phyloP scores from a whole-genome alignment of 30 jellyfish, hydroid and myxozoan genomes.

The Hydra vulgaris region DNA sequence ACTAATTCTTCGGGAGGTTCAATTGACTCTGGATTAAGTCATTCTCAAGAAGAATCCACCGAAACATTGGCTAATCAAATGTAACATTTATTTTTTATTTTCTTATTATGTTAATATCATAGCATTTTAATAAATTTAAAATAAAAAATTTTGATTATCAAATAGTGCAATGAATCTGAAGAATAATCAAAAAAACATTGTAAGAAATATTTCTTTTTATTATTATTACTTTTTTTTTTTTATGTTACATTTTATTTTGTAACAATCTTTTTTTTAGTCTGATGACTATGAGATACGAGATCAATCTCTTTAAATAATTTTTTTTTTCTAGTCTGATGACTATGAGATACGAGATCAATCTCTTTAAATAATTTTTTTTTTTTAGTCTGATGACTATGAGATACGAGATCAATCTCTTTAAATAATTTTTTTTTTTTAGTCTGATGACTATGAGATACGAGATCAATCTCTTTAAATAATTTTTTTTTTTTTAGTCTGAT shows the following conservation, averaged over 20 bases:
- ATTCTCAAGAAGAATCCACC: conserved; percentile 59
- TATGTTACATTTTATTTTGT: background rate
- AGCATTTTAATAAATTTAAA: too few relatives aligned
- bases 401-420: conserved; percentile 46
- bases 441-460: conserved; percentile 70
- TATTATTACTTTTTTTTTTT: conserved; percentile 1
- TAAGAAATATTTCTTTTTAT: background rate
- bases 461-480: too few relatives aligned
- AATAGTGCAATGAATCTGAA: background rate
- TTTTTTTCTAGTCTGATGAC: conserved; percentile 51
- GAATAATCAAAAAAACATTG: background rate
- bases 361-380: too few relatives aligned
- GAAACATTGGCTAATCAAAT: conserved; percentile 42
- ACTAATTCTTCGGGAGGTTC: background rate
- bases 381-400: conserved; percentile 77
- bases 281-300: conserved; percentile 56
- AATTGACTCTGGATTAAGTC: conserved; percentile 50
- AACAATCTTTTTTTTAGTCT: conserved; percentile 4
- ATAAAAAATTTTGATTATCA: too few relatives aligned
- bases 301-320: too few relatives aligned
- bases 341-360: conserved; percentile 60
- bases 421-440: conserved; percentile 36
- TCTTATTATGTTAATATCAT: too few relatives aligned
- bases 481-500: conserved; percentile 44
- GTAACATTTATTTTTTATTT: background rate